A percentile compares a stretch with the other conserved stretches of the same genome.
phyloP scores from a whole-genome alignment of 2,888 invertebrate genomes.

The Andrena flavipes region DNA sequence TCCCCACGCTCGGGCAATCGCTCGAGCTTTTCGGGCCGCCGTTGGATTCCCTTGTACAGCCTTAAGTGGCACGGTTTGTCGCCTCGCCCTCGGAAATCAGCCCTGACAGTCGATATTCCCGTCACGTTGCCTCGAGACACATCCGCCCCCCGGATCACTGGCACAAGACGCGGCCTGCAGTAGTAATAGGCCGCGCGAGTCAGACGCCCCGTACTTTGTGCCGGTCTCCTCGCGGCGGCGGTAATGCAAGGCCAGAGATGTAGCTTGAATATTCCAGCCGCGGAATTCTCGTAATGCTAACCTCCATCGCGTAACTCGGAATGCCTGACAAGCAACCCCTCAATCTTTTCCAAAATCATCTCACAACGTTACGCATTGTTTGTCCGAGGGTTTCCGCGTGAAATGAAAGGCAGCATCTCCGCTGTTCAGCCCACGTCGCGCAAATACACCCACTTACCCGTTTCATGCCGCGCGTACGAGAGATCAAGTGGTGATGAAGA shows the following conservation, averaged over 20 bases:
- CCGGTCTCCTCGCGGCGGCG: neutral
- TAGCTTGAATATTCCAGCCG: conserved; percentile 27
- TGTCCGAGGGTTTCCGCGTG: too few species aligned
- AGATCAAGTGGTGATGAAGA: neutral
- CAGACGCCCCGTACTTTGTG: conserved; percentile 18
- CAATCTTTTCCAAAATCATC: too few species aligned
- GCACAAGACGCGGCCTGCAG: conserved; percentile 45
- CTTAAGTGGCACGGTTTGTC: conserved; percentile 44
- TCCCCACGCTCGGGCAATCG: too few species aligned
- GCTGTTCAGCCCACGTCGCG: too few species aligned
- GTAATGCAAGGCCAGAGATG: conserved; percentile 42
- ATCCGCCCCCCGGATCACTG: conserved; percentile 29
- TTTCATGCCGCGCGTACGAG: neutral
- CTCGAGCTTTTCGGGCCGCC: neutral
- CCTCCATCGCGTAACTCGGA: neutral
- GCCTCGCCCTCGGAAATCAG: conserved; percentile 19
- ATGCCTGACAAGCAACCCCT: too few species aligned
- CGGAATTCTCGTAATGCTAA: conserved; percentile 14
- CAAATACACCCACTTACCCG: neutral
- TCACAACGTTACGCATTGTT: too few species aligned
- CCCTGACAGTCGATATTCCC: conserved; percentile 49
- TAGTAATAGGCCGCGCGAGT: conserved; percentile 51
- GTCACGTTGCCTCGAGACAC: conserved; percentile 49
- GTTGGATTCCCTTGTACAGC: conserved; percentile 8
- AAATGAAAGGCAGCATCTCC: too few species aligned